Evolutionary conservation across 1,140 invertebrate species (phyloP).

Genomic region (Bombus polaris): DNA sequence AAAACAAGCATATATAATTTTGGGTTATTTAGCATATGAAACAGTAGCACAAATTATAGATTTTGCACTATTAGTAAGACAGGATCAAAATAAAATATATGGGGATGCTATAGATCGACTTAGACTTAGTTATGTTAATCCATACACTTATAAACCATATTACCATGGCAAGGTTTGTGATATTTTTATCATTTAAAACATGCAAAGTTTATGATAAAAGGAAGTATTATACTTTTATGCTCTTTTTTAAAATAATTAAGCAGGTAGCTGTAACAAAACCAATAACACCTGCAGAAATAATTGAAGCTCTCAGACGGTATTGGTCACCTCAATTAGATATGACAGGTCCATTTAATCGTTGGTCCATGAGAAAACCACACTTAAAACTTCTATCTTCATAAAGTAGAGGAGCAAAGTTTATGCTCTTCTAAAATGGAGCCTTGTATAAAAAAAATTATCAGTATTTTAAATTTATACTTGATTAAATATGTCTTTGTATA

Average conservation of each 20-base stretch:
- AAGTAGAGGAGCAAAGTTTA: background rate
- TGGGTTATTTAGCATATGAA: conserved; percentile 87
- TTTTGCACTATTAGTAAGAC: conserved; percentile 85
- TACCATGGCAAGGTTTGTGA: conserved; percentile 75
- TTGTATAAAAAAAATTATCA: conserved; percentile 2
- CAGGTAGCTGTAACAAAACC: conserved; percentile 76
- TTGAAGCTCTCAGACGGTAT: conserved; percentile 84
- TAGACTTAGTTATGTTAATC: conserved; percentile 78
- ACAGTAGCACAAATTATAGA: conserved; percentile 87
- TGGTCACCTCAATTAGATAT: conserved; percentile 81
- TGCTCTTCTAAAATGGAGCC: too few relatives aligned
- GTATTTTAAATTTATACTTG: conserved; percentile 24
- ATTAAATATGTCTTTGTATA: background rate
- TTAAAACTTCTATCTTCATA: conserved; percentile 77
- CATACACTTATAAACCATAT: conserved; percentile 79
- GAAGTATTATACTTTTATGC: conserved; percentile 10
- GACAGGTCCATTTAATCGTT: conserved; percentile 79
- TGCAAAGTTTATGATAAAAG: background rate
- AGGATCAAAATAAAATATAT: conserved; percentile 83
- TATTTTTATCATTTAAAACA: conserved; percentile 6
- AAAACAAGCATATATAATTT: conserved; percentile 82
- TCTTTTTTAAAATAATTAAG: conserved; percentile 44
- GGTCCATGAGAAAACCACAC: conserved; percentile 75
- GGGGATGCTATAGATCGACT: conserved; percentile 83
- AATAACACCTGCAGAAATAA: conserved; percentile 84